Conservation (phyloP, 1,140 invertebrate genomes). For the Dermatophagoides farinae region DNA sequence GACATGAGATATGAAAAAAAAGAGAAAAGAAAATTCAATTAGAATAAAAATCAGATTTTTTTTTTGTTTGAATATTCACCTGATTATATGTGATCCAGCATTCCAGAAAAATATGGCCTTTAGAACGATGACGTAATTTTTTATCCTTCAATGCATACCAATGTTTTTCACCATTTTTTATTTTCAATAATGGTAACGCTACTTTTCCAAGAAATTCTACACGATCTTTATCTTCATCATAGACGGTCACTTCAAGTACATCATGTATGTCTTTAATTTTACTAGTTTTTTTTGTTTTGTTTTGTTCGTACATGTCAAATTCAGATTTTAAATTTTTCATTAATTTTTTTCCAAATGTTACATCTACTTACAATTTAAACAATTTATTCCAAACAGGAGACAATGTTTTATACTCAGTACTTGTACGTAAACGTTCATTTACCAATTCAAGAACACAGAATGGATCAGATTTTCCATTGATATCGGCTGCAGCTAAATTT, state of each 20-base stretch:
- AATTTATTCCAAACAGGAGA: slow-evolving; percentile 94
- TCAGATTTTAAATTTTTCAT: neutral
- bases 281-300: too few relatives aligned
- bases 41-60: neutral
- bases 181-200: slow-evolving; percentile 52
- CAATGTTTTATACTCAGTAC: slow-evolving; percentile 95
- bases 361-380: slow-evolving; percentile 92
- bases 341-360: too few relatives aligned
- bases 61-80: slow-evolving; percentile 39
- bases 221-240: slow-evolving; percentile 92
- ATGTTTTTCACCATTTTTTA: slow-evolving; percentile 64
- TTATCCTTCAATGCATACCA: slow-evolving; percentile 96
- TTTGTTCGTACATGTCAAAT: slow-evolving; percentile 24
- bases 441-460: slow-evolving; percentile 91
- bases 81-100: slow-evolving; percentile 81
- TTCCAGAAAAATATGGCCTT: slow-evolving; percentile 84
- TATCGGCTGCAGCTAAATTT: slow-evolving; percentile 66
- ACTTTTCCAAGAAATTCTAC: slow-evolving; percentile 91
- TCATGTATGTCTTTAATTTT: slow-evolving; percentile 94
- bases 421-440: slow-evolving; percentile 82
- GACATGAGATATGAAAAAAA: neutral
- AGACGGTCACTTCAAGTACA: slow-evolving; percentile 86
- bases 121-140: slow-evolving; percentile 63
- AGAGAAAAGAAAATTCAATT: neutral
- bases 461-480: slow-evolving; percentile 72